These are phyloP conservation scores for Cryptocheilus praepositus DNA, from an alignment of 2,888 invertebrate species.

Conservation along the genomic window DNA sequence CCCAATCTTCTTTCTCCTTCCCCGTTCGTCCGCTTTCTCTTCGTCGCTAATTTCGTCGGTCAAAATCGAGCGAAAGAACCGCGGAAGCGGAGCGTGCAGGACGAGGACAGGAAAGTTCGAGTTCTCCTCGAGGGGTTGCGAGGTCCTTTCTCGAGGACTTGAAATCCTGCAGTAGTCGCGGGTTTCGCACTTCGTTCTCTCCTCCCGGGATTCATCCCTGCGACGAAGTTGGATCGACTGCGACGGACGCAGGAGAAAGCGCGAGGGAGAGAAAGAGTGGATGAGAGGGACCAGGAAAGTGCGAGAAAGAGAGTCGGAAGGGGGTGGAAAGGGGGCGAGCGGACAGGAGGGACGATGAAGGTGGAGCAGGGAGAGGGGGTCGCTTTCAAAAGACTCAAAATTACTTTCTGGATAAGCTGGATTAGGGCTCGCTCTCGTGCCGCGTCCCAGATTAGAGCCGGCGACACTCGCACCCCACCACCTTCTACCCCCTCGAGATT, in stretches of 20 bases:
- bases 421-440: slow-evolving; percentile 77
- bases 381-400: slow-evolving; percentile 80
- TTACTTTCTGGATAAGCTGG: slow-evolving; percentile 81
- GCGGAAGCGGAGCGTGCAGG: slow-evolving; percentile 24
- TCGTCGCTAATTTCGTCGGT: slow-evolving; percentile 61
- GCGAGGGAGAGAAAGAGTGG: slow-evolving; percentile 29
- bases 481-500: slow-evolving; percentile 24
- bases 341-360: background rate
- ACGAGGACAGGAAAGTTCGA: background rate
- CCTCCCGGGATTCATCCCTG: slow-evolving; percentile 48
- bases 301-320: slow-evolving; percentile 9
- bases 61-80: slow-evolving; percentile 62
- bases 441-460: slow-evolving; percentile 72
- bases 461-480: slow-evolving; percentile 61
- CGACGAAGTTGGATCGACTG: too few relatives aligned
- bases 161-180: slow-evolving; percentile 46
- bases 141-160: slow-evolving; percentile 50
- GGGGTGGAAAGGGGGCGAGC: too few relatives aligned
- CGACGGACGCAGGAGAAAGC: too few relatives aligned
- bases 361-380: slow-evolving; percentile 35
- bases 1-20: slow-evolving; percentile 25
- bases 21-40: slow-evolving; percentile 31
- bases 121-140: background rate
- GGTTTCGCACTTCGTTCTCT: slow-evolving; percentile 36
- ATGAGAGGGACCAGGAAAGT: slow-evolving; percentile 11